Base-by-base conservation (phyloP, 2,797 vertebrate species). In the Luscinia luscinia region DNA sequence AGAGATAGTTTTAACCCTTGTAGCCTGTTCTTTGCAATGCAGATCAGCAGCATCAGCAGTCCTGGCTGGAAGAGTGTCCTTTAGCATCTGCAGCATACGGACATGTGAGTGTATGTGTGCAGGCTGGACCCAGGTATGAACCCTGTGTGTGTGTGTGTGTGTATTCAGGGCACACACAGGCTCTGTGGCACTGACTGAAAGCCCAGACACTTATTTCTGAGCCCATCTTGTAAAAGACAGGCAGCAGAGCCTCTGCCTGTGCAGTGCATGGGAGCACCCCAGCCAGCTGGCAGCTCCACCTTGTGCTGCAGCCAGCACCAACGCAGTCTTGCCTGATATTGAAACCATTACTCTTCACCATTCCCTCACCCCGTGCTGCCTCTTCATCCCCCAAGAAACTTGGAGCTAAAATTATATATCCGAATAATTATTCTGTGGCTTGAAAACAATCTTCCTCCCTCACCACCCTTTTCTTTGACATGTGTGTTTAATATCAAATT, bases 401-500 rank as follows among this genome's bases (percentile, higher is more conserved):
- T 64, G 51, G 77, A 96, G 89, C 91, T 94, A 95, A 97, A 96
- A 96, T 96, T 95, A 96, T 77, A 90, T 81, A 94, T 54, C 48
- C 7, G 4, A 96, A 91, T 96, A 96, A 95, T 96, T 95, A 96
- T 90, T 94, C 79, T 73, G 70, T 86, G 78, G 59, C 78, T 96
- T 96, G 95, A 96, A 95, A 97, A 96, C 80, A 80, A 92, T 93
- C 87, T 95, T 93, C 34, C 49, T 91, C 75, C 72, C 72, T 86
- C 73, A 79, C 30, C 73, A 76, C 79, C 75, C 76, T 84, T 86
- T 66, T 69, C 46, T 89, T 87, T 95, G 93, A 96, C 83, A 34
- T 89, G 94, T 88, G 61, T 93, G 91, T 90, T 97, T 97, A 96
- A 96, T 97, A 97, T 96, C 76, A 88, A 97, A 95, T 97, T 96